Base-by-base conservation (phyloP, 2,797 vertebrate species). In the Octomys mimax region DNA sequence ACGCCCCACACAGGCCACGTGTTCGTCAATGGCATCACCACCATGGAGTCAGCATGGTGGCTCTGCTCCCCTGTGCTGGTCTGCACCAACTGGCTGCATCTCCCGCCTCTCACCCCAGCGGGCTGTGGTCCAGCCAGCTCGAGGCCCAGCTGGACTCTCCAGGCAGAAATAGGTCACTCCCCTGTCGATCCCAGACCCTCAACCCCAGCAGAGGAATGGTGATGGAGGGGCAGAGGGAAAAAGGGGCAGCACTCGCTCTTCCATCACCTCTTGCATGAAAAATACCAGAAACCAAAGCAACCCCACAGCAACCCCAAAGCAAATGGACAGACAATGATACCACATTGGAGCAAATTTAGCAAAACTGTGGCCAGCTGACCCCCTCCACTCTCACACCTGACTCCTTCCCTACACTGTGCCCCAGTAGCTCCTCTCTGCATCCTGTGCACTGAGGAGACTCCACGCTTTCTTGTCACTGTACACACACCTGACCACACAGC, bases 341-440 rank as follows among this genome's bases (percentile, higher is more conserved):
- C 59, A 46, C 31, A 24, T 0, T 6, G 52, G 3, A 21, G 22
- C 46, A 59, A 26, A 89, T 1, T 28, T 14, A 24, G 82, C 82
- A 78, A 42, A 88, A 77, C 21, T 12, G 1, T 0, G 28, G 79
- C n/a, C 42, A 0, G 0, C 61, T 70, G 39, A 79, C 5, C 11
- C 21, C 31, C 31, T 9, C 13, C 9, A 31, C 24, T 8, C 77
- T 66, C 64, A 42, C 82, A 49, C 4, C 26, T 49, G 2, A 78
- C 4, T 64, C 71, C 85, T 54, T 80, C 14, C 22, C 22, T 73
- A 61, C 80, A 54, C 71, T 4, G 2, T 14, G 5, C 19, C 13
- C 14, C 26, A 57, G 57, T 24, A 4, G 24, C 39, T 59, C 6
- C 6, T 42, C 9, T 28, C 54, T 3, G 66, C 39, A 16, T 64